A percentile compares a stretch with the other conserved stretches of the same genome.
Evolutionary conservation across 2,888 invertebrate species (phyloP).

Genomic region (Drosophila melanocephala): DNA sequence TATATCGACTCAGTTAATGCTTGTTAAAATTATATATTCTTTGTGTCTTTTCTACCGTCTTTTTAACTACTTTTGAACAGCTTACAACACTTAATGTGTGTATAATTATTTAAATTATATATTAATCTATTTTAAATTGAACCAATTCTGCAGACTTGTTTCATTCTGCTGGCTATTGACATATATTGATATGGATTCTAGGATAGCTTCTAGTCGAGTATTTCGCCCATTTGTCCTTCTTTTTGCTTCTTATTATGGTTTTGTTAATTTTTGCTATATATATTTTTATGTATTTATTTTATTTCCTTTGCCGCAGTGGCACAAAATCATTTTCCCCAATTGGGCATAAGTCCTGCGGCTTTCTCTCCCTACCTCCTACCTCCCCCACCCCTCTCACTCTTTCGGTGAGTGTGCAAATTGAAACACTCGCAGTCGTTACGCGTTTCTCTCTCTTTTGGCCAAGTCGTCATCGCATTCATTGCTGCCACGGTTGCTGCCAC

Average conservation of each 20-base stretch:
- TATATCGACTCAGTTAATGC: not conserved
- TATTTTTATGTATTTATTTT: constrained; percentile 36
- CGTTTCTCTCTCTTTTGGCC: constrained; percentile 33
- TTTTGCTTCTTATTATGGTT: constrained; percentile 17
- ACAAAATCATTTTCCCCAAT: constrained; percentile 79
- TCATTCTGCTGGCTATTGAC: not conserved
- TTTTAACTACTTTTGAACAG: not conserved
- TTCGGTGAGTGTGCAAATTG: constrained; percentile 60
- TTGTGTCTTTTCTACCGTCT: not conserved
- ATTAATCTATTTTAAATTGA: not conserved
- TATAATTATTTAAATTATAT: not conserved
- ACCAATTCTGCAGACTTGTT: rapidly evolving
- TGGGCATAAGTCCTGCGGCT: constrained; percentile 76
- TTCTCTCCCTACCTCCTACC: not conserved
- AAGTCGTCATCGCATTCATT: constrained; percentile 40
- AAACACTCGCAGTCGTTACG: constrained; percentile 72
- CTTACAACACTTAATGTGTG: not conserved
- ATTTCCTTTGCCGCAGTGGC: constrained; percentile 73
- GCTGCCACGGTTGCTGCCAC: constrained; percentile 14
- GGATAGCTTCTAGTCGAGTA: constrained; percentile 1
- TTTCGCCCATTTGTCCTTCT: not conserved
- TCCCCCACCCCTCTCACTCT: not conserved
- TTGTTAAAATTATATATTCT: not conserved
- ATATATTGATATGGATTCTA: not conserved
- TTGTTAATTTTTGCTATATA: constrained; percentile 16